Base-by-base conservation (phyloP, 2,888 invertebrate species). In the Baronia brevicornis region DNA sequence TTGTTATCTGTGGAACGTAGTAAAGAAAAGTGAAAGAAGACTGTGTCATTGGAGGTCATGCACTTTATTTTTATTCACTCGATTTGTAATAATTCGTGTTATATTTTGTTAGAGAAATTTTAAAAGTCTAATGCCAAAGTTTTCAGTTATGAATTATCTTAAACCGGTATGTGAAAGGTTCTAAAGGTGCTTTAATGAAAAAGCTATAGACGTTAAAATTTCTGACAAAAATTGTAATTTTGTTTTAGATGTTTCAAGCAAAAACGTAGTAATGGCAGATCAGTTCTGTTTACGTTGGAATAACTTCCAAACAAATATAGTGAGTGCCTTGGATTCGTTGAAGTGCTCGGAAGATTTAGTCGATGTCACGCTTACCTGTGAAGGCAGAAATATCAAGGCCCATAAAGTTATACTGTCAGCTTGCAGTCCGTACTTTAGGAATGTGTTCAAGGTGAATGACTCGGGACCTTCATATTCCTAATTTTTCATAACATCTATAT, bases 211-310 rank as follows among this genome's bases (percentile, higher is more conserved):
- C 24, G 19, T 28, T 24, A 32, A 19, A 27, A 25, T 14, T 20
- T 5, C 13, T 32, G 27, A 14, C 29, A 27, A 38, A 40, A 38
- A 48, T 38, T 42, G 26, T 44, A 41, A 41, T 44, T 47, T 46
- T 49, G 38, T 51, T 60, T 53, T 52, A 54, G 56, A 48, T 54
- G 38, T 62, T 54, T 42, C 40, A 40, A 45, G 47, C 58, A 55
- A 54, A 54, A 48, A 56, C 62, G 48, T 72, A 74, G 70, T 68
- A 51, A 85, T 85, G 84, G 82, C 84, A 59, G 89, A 90, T 72
- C 90, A 90, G 66, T 90, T 90, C 65, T 90, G 90, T 77, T 85
- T 91, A 65, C 89, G 89, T 75, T 91, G 91, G 91, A 90, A 90
- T 67, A 90, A 90, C 65, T 90, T 90, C 75, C 89, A 90, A 69